Percentiles rank a stretch among this genome's conserved stretches.
These are phyloP conservation scores for Leptinotarsa defecta DNA, from an alignment of 1,140 invertebrate genomes.

Conservation along the genomic window DNA sequence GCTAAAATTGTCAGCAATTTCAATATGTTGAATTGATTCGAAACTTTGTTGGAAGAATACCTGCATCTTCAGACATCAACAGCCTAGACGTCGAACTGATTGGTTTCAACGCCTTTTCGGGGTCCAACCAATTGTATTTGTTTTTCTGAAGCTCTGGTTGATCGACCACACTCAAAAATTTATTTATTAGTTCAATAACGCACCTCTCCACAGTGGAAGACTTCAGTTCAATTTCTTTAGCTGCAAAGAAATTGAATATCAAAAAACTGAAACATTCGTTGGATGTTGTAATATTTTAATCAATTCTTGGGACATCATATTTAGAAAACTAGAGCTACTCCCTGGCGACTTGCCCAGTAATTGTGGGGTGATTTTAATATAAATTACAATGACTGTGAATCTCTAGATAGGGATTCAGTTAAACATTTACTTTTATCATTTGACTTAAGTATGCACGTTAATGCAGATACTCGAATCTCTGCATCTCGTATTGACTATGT, in stretches of 20 bases:
- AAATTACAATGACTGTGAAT: too few relatives aligned
- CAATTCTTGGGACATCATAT: too few relatives aligned
- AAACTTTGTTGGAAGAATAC: constrained; percentile 45
- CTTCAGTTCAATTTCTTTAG: constrained; percentile 62
- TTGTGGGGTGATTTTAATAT: too few relatives aligned
- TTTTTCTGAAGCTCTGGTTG: constrained; percentile 61
- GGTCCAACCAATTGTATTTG: constrained; percentile 70
- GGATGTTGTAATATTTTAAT: too few relatives aligned
- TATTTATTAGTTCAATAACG: constrained; percentile 71
- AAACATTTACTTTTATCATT: too few relatives aligned
- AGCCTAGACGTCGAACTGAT: constrained; percentile 63
- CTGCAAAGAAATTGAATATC: constrained; percentile 33
- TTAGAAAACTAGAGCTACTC: too few relatives aligned
- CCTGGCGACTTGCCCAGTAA: too few relatives aligned
- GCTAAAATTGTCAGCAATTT: constrained; percentile 53
- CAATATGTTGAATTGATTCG: background rate
- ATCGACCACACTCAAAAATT: constrained; percentile 66
- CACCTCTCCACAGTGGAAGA: constrained; percentile 67
- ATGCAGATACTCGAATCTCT: too few relatives aligned
- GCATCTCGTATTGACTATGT: too few relatives aligned
- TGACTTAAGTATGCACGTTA: too few relatives aligned
- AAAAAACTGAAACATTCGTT: too few relatives aligned
- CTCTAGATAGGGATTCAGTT: too few relatives aligned
- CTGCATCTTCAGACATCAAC: constrained; percentile 60
- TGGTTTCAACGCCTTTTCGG: constrained; percentile 62